These are phyloP conservation scores for Parnassius orleans DNA, from an alignment of 2,888 invertebrate genomes.

Conservation along the genomic window DNA sequence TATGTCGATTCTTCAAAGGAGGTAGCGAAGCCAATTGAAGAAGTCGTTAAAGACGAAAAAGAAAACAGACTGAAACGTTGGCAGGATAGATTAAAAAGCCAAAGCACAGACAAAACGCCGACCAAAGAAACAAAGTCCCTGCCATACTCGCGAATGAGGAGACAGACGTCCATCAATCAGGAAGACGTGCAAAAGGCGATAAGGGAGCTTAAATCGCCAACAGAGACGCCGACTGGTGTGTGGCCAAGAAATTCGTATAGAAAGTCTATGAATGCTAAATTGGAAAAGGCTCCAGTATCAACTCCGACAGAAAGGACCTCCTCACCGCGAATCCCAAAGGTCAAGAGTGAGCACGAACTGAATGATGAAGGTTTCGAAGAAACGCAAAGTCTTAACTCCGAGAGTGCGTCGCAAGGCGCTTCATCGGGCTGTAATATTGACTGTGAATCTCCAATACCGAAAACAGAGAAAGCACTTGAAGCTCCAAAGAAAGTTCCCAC, in stretches of 20 bases:
- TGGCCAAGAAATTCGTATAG: slow-evolving; percentile 78
- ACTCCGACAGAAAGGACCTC: slow-evolving; percentile 56
- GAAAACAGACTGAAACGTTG: slow-evolving; percentile 84
- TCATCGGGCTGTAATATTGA: slow-evolving; percentile 88
- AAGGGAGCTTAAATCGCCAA: slow-evolving; percentile 83
- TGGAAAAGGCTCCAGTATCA: slow-evolving; percentile 44
- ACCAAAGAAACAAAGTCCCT: slow-evolving; percentile 68
- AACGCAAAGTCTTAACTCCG: slow-evolving; percentile 92
- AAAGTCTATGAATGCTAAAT: slow-evolving; percentile 54
- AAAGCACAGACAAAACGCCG: slow-evolving; percentile 69
- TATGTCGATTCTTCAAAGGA: slow-evolving; percentile 64
- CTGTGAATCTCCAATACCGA: slow-evolving; percentile 78
- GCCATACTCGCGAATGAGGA: slow-evolving; percentile 77
- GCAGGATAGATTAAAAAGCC: slow-evolving; percentile 85
- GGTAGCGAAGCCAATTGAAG: slow-evolving; percentile 57
- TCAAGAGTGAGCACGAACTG: slow-evolving; percentile 84
- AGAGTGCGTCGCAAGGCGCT: slow-evolving; percentile 92
- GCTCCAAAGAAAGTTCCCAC: slow-evolving; percentile 73
- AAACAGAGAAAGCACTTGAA: slow-evolving; percentile 57
- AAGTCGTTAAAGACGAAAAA: slow-evolving; percentile 73
- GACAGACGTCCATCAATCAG: slow-evolving; percentile 86
- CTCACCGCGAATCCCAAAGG: slow-evolving; percentile 76
- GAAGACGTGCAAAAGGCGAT: slow-evolving; percentile 86
- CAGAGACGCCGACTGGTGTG: slow-evolving; percentile 81
- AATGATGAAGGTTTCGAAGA: slow-evolving; percentile 96